Percentiles rank a stretch among this genome's conserved stretches.
These are phyloP conservation scores for Lysandra coridon DNA, from an alignment of 2,888 invertebrate species.

Conservation along the genomic window DNA sequence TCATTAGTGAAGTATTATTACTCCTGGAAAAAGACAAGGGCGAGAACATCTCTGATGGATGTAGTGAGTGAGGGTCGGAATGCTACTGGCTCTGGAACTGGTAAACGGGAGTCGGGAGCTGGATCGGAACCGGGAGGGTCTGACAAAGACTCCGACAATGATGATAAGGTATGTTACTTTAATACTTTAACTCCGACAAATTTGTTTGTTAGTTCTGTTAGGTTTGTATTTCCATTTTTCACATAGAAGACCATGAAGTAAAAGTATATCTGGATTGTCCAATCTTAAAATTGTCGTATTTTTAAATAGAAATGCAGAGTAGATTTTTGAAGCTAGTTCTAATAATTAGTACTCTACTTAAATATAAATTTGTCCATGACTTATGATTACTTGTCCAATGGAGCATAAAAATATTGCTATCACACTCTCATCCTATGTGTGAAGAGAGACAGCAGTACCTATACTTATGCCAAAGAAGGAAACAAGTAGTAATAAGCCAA, in stretches of 20 bases:
- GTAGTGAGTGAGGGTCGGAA: slow-evolving; percentile 88
- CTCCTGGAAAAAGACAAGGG: slow-evolving; percentile 98
- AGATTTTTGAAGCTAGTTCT: slow-evolving; percentile 42
- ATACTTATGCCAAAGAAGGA: no score
- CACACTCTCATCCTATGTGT: no score
- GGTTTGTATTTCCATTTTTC: slow-evolving; percentile 42
- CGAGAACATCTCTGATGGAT: slow-evolving; percentile 96
- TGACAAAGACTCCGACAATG: slow-evolving; percentile 92
- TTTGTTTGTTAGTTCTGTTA: slow-evolving; percentile 41
- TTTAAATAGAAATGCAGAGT: slow-evolving; percentile 72
- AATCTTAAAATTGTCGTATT: slow-evolving; percentile 49
- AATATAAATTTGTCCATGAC: neutral
- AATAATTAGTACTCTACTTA: neutral
- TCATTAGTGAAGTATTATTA: slow-evolving; percentile 98
- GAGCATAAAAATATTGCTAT: no score
- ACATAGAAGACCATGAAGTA: slow-evolving; percentile 46
- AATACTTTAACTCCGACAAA: slow-evolving; percentile 39
- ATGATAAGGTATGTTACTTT: slow-evolving; percentile 92
- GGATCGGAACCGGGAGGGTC: slow-evolving; percentile 89
- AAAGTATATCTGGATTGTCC: slow-evolving; percentile 76
- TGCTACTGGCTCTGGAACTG: slow-evolving; percentile 83
- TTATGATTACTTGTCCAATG: no score
- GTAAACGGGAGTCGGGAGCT: slow-evolving; percentile 86
- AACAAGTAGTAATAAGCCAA: no score
- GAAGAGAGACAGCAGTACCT: no score